Evolutionary conservation across 2,888 invertebrate genomes (phyloP), one percentile per base, ranked within the genome.

Genomic region (Phanerotoma sp.): DNA sequence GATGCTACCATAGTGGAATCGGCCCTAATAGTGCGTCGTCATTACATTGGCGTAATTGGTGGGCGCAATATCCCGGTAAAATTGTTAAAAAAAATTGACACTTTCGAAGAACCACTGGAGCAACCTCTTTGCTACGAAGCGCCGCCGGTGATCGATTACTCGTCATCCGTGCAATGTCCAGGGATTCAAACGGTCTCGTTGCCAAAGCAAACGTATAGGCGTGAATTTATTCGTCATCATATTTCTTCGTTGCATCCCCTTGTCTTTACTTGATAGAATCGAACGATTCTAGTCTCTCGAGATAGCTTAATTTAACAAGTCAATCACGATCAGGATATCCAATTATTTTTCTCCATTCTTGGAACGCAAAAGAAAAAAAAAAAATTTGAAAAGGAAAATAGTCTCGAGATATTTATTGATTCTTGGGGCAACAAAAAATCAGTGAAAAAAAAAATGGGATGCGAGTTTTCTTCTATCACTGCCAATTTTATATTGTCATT

Each of bases 121-220:
- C 38, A 25, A 25, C 25, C 56, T 54, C 35, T 49, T 49, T 47
- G 53, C 28, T 15, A 37, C 50, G 9, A 9, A 25, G 49, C 51
- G 67, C 71, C 72, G 66, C 71, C 72, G 66, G 70, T 74, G 72
- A 75, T 75, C 75, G 75, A 75, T 75, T 74, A 73, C 74, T 73
- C 72, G 73, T 75, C 74, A 73, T 74, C 68, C 68, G 62, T 64
- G 60, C 70, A 64, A 66, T 70, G 69, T 70, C 63, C 70, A 66
- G 54, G 68, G 67, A 67, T 71, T 72, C 67, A 68, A 4, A 6
- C 18, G 38, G 11, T 21, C 18, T 10, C 25, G 25, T 25, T 25
- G 25, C 25, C 25, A 25, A 25, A 25, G 20, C 47, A 35, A 20
- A 20, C 35, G 21, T 47, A 35, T 33, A 33, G 16, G 20, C 38